Percentiles rank a stretch among this genome's conserved stretches.
Evolutionary conservation across 2,797 vertebrate genomes (phyloP).

Genomic region (Notamacropus eugenii): DNA sequence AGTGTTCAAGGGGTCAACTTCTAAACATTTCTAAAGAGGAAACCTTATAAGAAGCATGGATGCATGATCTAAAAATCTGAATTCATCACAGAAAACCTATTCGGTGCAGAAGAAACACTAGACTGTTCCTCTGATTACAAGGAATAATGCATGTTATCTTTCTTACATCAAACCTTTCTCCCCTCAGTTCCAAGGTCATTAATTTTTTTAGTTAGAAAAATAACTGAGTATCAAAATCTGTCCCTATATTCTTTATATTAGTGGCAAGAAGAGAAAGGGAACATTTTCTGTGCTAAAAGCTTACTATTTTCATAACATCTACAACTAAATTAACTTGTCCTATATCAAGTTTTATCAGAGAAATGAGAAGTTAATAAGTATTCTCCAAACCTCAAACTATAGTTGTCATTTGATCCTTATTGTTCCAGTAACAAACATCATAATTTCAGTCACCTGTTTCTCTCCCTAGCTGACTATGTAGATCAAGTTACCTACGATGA

Average conservation of each 20-base stretch:
- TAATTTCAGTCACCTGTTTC: background rate
- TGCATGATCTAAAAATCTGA: background rate
- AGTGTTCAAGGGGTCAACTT: too few relatives aligned
- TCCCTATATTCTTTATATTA: background rate
- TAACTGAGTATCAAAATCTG: background rate
- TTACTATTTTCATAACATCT: background rate
- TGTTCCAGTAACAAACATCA: background rate
- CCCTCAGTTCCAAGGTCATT: background rate
- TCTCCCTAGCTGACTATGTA: background rate
- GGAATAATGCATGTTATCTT: background rate
- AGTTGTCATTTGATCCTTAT: background rate
- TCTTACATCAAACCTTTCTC: background rate
- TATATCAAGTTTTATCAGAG: conserved; percentile 7
- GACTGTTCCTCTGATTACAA: background rate
- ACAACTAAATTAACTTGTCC: background rate
- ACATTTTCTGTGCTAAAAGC: background rate
- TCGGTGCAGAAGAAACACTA: background rate
- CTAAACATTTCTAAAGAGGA: too few relatives aligned
- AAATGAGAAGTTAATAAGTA: background rate
- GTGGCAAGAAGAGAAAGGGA: background rate
- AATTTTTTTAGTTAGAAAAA: background rate
- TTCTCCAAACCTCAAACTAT: conserved; percentile 37
- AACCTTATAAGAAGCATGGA: background rate
- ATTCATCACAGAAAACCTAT: background rate
- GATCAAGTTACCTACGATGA: background rate